Evolutionary conservation across 2,797 vertebrate species (phyloP).

Genomic region (Amphiprion clarkii): DNA sequence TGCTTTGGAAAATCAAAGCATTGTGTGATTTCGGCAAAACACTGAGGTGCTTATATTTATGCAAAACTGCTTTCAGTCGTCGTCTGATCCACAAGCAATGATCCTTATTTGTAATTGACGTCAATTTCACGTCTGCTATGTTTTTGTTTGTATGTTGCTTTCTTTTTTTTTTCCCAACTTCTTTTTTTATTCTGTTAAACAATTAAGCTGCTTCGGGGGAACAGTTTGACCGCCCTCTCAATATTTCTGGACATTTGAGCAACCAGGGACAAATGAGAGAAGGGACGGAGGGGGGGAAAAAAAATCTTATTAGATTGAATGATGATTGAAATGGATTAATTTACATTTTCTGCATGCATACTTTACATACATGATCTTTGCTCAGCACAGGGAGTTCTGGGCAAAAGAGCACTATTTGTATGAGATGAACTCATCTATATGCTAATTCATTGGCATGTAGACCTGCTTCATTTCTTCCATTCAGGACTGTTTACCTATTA

Average conservation of each 20-base stretch:
- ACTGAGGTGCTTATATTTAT: conserved; percentile 43
- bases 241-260: conserved; percentile 79
- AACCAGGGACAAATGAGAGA: conserved; percentile 77
- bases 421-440: conserved; percentile 99
- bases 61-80: conserved; percentile 38
- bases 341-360: conserved; percentile 88
- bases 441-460: conserved; percentile 96
- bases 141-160: conserved; percentile 11
- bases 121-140: conserved; percentile 32
- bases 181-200: conserved; percentile 71
- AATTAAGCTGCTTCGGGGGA: conserved; percentile 79
- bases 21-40: conserved; percentile 34
- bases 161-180: neutral
- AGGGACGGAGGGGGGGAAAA: conserved; percentile 51
- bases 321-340: conserved; percentile 89
- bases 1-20: conserved; percentile 47
- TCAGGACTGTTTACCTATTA: conserved; percentile 96
- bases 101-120: conserved; percentile 52
- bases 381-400: conserved; percentile 91
- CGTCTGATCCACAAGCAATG: conserved; percentile 38
- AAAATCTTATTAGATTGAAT: conserved; percentile 85
- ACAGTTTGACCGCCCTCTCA: conserved; percentile 66
- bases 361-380: conserved; percentile 90
- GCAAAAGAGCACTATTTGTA: conserved; percentile 96
- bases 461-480: conserved; percentile 95